These are phyloP conservation scores for Anolis apletophallus DNA, from an alignment of 2,797 vertebrate species.

Conservation along the genomic window DNA sequence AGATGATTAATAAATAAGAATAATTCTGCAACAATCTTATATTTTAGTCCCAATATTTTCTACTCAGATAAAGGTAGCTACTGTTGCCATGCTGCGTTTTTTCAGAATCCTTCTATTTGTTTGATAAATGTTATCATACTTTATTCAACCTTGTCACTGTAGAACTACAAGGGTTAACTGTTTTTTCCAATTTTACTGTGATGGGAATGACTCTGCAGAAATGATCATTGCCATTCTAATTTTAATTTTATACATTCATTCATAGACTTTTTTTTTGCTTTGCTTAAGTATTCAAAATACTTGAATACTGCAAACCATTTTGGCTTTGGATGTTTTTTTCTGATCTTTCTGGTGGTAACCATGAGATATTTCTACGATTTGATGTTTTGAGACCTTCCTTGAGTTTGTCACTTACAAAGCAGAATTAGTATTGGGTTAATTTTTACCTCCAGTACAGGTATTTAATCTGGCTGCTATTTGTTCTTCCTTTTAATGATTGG, in stretches of 20 bases:
- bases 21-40: neutral
- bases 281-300: slow-evolving; percentile 54
- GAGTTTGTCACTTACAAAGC: slow-evolving; percentile 25
- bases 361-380: slow-evolving; percentile 13
- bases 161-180: slow-evolving; percentile 11
- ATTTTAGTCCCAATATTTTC: neutral
- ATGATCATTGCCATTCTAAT: slow-evolving; percentile 59
- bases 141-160: slow-evolving; percentile 29
- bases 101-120: neutral
- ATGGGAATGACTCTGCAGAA: slow-evolving; percentile 42
- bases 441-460: slow-evolving; percentile 20
- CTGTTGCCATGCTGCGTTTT: neutral
- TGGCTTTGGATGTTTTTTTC: neutral
- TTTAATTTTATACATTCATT: slow-evolving; percentile 54
- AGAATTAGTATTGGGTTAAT: slow-evolving; percentile 29
- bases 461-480: slow-evolving; percentile 31
- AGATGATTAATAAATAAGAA: neutral
- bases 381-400: neutral
- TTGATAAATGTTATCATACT: neutral
- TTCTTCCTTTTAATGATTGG: neutral
- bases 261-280: slow-evolving; percentile 58
- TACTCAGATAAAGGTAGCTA: neutral
- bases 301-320: slow-evolving; percentile 30
- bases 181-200: slow-evolving; percentile 45
- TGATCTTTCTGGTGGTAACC: neutral